Evolutionary conservation across 2,113 vertebrate species (phyloP).

Genomic region (Rhea americana): DNA sequence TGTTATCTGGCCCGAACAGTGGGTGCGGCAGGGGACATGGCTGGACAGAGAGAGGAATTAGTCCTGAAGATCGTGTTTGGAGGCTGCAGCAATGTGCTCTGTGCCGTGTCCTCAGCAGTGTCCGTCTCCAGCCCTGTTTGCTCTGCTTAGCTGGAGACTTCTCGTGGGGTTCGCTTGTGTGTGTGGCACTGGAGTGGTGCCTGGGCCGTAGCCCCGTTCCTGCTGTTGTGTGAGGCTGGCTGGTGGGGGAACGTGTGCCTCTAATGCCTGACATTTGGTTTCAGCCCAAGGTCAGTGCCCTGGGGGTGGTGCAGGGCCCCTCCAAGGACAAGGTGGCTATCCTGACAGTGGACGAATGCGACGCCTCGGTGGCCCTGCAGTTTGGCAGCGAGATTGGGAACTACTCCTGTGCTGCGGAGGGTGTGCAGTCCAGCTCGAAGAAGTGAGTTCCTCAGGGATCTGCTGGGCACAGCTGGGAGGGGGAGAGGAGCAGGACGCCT

Average conservation of each 20-base stretch:
- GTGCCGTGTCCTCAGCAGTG: fast-evolving
- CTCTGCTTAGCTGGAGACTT: fast-evolving
- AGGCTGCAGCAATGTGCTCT: background rate
- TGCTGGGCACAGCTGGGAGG: background rate
- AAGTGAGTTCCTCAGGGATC: slow-evolving; percentile 84
- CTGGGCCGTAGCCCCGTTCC: background rate
- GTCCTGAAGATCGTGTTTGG: background rate
- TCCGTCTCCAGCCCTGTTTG: background rate
- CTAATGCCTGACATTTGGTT: background rate
- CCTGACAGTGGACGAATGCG: slow-evolving; percentile 92
- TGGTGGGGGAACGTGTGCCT: background rate
- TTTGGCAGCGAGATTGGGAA: slow-evolving; percentile 92
- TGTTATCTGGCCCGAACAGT: background rate
- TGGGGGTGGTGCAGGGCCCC: slow-evolving; percentile 91
- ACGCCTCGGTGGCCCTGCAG: slow-evolving; percentile 89
- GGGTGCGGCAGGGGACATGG: background rate
- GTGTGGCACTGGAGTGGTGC: background rate
- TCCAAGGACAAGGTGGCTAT: slow-evolving; percentile 97
- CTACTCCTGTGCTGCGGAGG: slow-evolving; percentile 94
- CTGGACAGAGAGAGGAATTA: background rate
- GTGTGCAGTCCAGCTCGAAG: slow-evolving; percentile 94
- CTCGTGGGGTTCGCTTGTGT: background rate
- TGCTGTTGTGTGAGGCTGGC: background rate
- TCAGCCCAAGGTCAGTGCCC: slow-evolving; percentile 88
- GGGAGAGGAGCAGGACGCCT: background rate